Evolutionary conservation across 2,113 vertebrate species (phyloP).

Genomic region (Saccopteryx bilineata): DNA sequence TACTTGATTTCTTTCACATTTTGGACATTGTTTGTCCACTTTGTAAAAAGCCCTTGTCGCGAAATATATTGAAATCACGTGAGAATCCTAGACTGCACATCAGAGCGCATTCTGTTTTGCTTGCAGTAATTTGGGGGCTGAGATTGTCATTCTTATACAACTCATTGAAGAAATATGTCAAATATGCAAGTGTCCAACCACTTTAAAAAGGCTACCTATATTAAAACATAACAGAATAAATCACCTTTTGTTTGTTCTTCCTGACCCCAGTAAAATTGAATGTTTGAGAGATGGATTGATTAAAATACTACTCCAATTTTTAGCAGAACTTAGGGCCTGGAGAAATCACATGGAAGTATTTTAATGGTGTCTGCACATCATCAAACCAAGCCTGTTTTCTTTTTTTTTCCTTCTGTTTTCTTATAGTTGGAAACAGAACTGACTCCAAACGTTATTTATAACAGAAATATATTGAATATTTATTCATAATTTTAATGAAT

Average conservation of each 20-base stretch:
- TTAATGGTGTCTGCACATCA: neutral
- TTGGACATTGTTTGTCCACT: neutral
- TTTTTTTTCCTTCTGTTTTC: neutral
- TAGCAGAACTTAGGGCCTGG: neutral
- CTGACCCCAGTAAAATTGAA: neutral
- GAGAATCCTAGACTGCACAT: neutral
- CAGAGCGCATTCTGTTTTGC: neutral
- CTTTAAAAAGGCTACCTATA: slow-evolving; percentile 11
- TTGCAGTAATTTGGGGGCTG: neutral
- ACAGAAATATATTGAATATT: slow-evolving; percentile 17
- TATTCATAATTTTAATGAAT: slow-evolving; percentile 34
- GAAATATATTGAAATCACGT: neutral
- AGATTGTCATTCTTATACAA: neutral
- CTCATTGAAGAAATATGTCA: slow-evolving; percentile 8
- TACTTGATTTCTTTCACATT: neutral
- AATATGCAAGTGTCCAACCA: neutral
- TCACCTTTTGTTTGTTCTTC: slow-evolving; percentile 18
- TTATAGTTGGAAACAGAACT: neutral
- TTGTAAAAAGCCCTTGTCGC: neutral
- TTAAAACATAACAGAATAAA: slow-evolving; percentile 39
- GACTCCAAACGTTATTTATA: slow-evolving; percentile 44
- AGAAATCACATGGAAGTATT: neutral
- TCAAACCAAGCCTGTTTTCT: slow-evolving; percentile 10
- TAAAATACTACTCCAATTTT: slow-evolving; percentile 43
- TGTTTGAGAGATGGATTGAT: neutral